Percentiles rank a stretch among this genome's conserved stretches.
Evolutionary conservation across 2,113 vertebrate species (phyloP).

Genomic region (Nerophis lumbriciformis): DNA sequence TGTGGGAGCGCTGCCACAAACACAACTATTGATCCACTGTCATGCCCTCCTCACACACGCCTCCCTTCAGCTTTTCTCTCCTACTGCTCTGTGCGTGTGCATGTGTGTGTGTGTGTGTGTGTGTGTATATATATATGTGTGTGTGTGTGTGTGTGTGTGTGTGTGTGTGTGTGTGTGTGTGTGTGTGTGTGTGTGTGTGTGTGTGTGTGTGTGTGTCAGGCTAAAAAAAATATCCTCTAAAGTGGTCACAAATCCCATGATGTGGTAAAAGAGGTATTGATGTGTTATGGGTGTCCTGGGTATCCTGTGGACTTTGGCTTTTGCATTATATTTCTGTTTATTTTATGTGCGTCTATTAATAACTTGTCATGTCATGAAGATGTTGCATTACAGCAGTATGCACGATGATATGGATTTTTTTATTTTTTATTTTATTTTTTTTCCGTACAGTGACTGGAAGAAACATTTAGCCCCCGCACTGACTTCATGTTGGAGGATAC

Average conservation of each 20-base stretch:
- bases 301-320: conserved; percentile 43
- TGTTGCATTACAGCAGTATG: conserved; percentile 6
- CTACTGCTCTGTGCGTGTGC: conserved; percentile 28
- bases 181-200: conserved; percentile 20
- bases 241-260: conserved; percentile 54
- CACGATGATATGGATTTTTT: neutral
- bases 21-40: conserved; percentile 72
- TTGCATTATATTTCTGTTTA: conserved; percentile 49
- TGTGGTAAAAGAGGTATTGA: conserved; percentile 48
- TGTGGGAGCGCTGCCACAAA: conserved; percentile 63
- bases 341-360: conserved; percentile 40
- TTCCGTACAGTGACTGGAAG: conserved; percentile 6
- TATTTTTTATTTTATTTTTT: too few relatives aligned
- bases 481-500: neutral
- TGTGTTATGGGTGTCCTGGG: conserved; percentile 45
- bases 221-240: conserved; percentile 42
- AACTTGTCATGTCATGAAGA: conserved; percentile 5
- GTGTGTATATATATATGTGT: neutral
- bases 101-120: conserved; percentile 26
- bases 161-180: conserved; percentile 28
- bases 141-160: conserved; percentile 15
- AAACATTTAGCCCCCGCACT: neutral
- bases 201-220: conserved; percentile 26
- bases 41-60: conserved; percentile 51
- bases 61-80: conserved; percentile 34